A percentile compares a stretch with the other conserved stretches of the same genome.
Conservation (phyloP, 2,797 vertebrate species). For the Artibeus jamaicensis region DNA sequence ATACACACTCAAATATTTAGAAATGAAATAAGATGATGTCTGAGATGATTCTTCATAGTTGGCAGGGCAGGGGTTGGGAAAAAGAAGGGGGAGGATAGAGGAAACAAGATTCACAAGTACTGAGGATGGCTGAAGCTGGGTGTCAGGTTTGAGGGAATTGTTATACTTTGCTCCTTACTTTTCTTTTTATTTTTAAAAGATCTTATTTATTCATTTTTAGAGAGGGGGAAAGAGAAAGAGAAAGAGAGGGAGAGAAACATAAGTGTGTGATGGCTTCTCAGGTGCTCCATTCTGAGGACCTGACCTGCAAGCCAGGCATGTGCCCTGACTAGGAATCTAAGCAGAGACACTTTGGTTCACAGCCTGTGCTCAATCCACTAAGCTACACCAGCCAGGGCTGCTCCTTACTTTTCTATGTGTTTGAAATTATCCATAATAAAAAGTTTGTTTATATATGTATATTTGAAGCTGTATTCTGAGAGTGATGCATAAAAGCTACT, state of each 20-base stretch:
- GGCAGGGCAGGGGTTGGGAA: neutral
- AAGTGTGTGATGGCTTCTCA: too few relatives aligned
- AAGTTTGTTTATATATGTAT: neutral
- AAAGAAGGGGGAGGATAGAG: neutral
- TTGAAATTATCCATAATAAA: neutral
- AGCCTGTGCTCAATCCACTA: too few relatives aligned
- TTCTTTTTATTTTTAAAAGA: too few relatives aligned
- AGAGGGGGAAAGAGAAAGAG: too few relatives aligned
- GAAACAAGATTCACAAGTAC: neutral
- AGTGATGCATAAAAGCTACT: neutral
- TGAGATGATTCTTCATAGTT: neutral
- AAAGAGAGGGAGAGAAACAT: too few relatives aligned
- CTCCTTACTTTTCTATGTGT: neutral
- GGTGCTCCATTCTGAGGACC: too few relatives aligned
- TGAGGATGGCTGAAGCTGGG: neutral
- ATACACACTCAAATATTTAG: neutral
- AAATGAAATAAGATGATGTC: neutral
- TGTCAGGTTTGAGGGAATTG: neutral
- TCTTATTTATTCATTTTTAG: too few relatives aligned
- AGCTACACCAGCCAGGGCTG: neutral
- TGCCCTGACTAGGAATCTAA: too few relatives aligned
- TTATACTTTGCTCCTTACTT: neutral
- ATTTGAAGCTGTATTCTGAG: neutral
- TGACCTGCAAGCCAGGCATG: too few relatives aligned
- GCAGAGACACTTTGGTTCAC: too few relatives aligned